Base-by-base conservation (phyloP, 1,140 invertebrate species). In the Caerostris darwini region DNA sequence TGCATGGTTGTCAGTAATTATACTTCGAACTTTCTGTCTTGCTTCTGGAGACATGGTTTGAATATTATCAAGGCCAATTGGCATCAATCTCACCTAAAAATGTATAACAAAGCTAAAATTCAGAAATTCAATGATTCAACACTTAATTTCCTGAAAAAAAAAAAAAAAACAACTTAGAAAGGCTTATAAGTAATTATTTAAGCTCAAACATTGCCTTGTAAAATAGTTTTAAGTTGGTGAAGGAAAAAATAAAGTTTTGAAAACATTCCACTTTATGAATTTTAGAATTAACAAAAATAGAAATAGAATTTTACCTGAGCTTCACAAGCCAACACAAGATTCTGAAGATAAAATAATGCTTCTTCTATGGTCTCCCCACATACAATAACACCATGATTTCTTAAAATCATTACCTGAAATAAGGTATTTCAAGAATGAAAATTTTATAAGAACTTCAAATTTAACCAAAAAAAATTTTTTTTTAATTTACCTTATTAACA, bases 281-380 rank as follows among this genome's bases (percentile, higher is more conserved):
- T 64, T 64, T 59, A 61, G 2, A 34, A 64, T 64, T 64, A 64
- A 10, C 7, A 10, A 64, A 14, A 64, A 8, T 14, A 0, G n/a
- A 67, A 67, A 85, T 57, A n/a, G 12, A 34, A 92, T 81, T 19
- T 58, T 61, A 94, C 95, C 81, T 95, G 95, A 8, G 95, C 69
- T 96, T 99, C 98, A 96, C 98, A 99, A 14, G 99, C 98, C 94
- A 97, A 96, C 90, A 99, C 97, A 88, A 97, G 97, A 96, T 98
- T 98, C 95, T 97, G 97, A 54, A 98, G 98, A 95, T 98, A 98
- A 96, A 97, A 98, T 96, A 99, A 99, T 3, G 99, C 99, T 96
- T 99, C 99, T 96, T 99, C 99, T 71, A 99, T 97, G 3, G 98
- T 98, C 95, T 98, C 98, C 64, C 99, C 99, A 96, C 99, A 99